Base-by-base conservation (phyloP, 2,113 vertebrate genomes). In the Oreochromis spilurus region DNA sequence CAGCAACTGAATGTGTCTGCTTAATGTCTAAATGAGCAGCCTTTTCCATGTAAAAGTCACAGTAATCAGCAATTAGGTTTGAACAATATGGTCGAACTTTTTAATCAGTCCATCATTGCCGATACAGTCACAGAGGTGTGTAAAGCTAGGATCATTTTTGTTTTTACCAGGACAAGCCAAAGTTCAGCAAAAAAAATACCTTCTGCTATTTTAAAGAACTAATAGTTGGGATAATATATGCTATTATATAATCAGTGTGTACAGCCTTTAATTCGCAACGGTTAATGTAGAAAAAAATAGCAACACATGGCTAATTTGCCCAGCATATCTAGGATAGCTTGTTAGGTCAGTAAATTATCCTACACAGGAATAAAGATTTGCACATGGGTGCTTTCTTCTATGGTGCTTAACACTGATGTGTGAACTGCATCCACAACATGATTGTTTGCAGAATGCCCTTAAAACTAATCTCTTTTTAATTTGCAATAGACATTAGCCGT, bases 261-360 rank as follows among this genome's bases (percentile, higher is more conserved):
- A 17, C 24, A 48, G 70, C 43, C 70, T 75, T 24, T 48, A 75
- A 75, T 48, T 29, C 4, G 0, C 4, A 1, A 2, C 6, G 0
- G 24, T 48, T 70, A 70, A 19, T 48, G 24, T 26, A 72, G 14
- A 72, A 45, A 70, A 72, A 72, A 43, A 16, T 26, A 9, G 65
- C 38, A 72, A 72, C 13, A 45, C 13, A 1, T 45, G 12, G 0
- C 65, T 16, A 43, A 24, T 70, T 70, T 70, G 5, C 38, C 38
- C 65, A 24, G n/a, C 12, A 40, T 40, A 8, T 24, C n/a, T 40
- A 12, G 24, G 65, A 24, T 70, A 43, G 65, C 13, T 70, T 24
- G 38, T 70, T 70, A 24, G 38, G 65, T 70, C 38, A 43, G 38
- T 70, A 70, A 70, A 70, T 43, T 24, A 38, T 43, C 38, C 38